Conservation (phyloP, 2,888 invertebrate species). For the Drosophila peninsularis region DNA sequence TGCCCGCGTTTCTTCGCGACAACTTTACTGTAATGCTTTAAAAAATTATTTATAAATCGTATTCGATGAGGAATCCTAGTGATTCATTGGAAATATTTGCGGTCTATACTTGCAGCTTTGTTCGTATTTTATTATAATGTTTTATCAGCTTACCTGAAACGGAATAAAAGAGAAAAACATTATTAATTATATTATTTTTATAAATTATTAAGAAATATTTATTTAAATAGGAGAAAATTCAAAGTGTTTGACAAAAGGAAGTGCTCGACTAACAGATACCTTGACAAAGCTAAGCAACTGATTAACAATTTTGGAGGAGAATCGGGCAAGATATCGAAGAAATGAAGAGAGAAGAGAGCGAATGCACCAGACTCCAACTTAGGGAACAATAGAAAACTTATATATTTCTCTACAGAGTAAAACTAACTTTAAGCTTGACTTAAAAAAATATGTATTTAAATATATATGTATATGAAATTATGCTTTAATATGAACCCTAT, state of each 20-base stretch:
- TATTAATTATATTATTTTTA: neutral
- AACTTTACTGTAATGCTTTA: neutral
- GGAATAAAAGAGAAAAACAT: neutral
- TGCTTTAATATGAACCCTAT: neutral
- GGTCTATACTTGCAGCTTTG: slow-evolving; percentile 20
- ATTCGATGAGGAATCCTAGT: neutral
- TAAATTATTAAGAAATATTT: neutral
- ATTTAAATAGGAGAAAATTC: neutral
- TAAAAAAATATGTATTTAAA: neutral
- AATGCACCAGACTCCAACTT: neutral
- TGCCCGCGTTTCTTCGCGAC: neutral
- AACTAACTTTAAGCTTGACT: neutral
- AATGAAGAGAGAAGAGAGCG: neutral
- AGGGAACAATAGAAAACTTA: neutral
- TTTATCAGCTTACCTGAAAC: slow-evolving; percentile 40
- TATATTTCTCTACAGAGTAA: neutral
- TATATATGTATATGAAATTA: neutral
- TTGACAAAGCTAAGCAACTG: neutral
- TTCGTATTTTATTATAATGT: neutral
- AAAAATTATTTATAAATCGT: neutral
- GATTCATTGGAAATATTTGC: neutral
- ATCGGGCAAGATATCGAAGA: too few relatives aligned
- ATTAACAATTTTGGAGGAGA: too few relatives aligned
- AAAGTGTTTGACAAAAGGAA: neutral
- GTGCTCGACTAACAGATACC: neutral